Evolutionary conservation across 2,113 vertebrate genomes (phyloP), one percentile per base, ranked within the genome.

Genomic region (Fregetta grallaria): DNA sequence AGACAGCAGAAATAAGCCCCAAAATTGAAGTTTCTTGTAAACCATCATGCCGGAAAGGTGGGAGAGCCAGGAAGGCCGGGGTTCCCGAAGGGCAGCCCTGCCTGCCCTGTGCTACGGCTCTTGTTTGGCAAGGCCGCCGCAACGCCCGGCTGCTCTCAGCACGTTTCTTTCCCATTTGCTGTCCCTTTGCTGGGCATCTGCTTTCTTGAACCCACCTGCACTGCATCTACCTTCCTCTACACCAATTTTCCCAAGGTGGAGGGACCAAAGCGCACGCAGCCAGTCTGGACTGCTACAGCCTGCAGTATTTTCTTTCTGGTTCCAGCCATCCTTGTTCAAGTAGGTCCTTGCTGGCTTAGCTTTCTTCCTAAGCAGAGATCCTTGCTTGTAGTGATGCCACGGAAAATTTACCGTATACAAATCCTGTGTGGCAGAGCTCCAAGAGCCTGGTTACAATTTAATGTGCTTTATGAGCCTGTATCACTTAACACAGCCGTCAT

Each of bases 121-220:
- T 10, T 6, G 23, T 13, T 27, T 10, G 27, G 34, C 65, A n/a
- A 20, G 40, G n/a, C 49, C 11, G 61, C n/a, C 6, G 6, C 21
- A 36, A 32, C 29, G 7, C 32, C 21, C 6, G 2, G 18, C 29
- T 0, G 34, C 73, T 47, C 61, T 56, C 62, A 0, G 2, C 1
- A 7, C 1, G 1, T 11, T 38, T 4, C 45, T 16, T 22, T 21
- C 38, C 52, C 19, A 1, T 23, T 74, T 26, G 74, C 67, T 29
- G 25, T 18, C 34, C 50, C 45, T 74, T 49, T 29, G 40, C 38
- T 26, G 62, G 55, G 25, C 63, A 49, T 10, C 38, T 34, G 53
- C 29, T 8, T 9, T 18, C 84, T 4, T 18, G n/a, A 49, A 27
- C 15, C 29, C n/a, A 23, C 20, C 30, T 8, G 17, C 58, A 3